Evolutionary conservation across 2,888 invertebrate species (phyloP).

Genomic region (Pyrocoelia pectoralis): DNA sequence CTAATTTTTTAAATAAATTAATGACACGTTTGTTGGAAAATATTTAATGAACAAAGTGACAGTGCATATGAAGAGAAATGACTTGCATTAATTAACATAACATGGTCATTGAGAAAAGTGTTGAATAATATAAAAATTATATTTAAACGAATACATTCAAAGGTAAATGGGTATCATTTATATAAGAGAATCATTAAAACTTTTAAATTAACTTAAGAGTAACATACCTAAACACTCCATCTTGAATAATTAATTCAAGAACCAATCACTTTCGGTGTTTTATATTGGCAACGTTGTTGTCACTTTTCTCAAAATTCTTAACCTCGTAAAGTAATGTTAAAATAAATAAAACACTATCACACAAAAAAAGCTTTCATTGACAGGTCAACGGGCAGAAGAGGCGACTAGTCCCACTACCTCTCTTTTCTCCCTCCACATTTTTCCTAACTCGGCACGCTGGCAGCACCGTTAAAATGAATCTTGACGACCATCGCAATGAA

Average conservation of each 20-base stretch:
- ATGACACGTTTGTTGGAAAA: slow-evolving; percentile 8
- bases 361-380: no score
- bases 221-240: slow-evolving; percentile 37
- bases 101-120: neutral
- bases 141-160: neutral
- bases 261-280: slow-evolving; percentile 18
- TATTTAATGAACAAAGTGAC: slow-evolving; percentile 7
- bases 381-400: no score
- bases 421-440: no score
- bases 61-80: slow-evolving; percentile 19
- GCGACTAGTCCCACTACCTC: no score
- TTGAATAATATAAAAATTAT: neutral
- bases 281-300: slow-evolving; percentile 4
- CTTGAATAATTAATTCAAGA: slow-evolving; percentile 29
- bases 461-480: no score
- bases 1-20: slow-evolving; percentile 8
- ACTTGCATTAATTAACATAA: slow-evolving; percentile 25
- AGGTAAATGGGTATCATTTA: neutral
- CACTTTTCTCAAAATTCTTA: neutral
- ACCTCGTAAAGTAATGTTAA: no score
- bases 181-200: slow-evolving; percentile 9
- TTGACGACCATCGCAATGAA: no score
- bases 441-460: no score
- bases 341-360: no score
- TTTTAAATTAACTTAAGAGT: slow-evolving; percentile 25